These are phyloP conservation scores for Tanaodytes sp. DNA, from an alignment of 2,888 invertebrate genomes.

Conservation along the genomic window DNA sequence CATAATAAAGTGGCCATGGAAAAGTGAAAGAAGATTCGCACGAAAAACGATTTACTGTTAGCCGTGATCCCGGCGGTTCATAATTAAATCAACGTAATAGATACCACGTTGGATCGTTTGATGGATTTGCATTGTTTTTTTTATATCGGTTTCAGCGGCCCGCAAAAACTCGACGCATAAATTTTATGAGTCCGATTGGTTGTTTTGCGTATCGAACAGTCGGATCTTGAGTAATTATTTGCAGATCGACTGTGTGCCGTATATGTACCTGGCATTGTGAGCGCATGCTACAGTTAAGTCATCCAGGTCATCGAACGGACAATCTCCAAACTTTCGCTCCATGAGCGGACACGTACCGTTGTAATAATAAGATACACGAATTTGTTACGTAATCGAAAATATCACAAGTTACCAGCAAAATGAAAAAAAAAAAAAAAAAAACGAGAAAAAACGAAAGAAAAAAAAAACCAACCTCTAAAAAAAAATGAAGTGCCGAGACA, in stretches of 20 bases:
- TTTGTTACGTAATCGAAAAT: constrained; percentile 44
- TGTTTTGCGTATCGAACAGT: constrained; percentile 44
- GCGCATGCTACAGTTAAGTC: constrained; percentile 50
- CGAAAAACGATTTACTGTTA: constrained; percentile 18
- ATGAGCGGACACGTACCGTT: constrained; percentile 55
- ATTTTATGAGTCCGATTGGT: constrained; percentile 36
- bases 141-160: background rate
- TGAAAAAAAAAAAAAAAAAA: constrained; percentile 36
- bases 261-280: constrained; percentile 44
- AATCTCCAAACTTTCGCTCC: constrained; percentile 57
- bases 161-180: constrained; percentile 33
- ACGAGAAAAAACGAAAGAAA: too few species aligned
- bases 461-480: too few species aligned
- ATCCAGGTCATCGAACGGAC: constrained; percentile 53
- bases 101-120: constrained; percentile 37
- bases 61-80: background rate
- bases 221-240: constrained; percentile 50
- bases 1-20: too few species aligned
- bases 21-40: too few species aligned
- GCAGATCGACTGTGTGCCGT: constrained; percentile 34
- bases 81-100: constrained; percentile 43
- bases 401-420: constrained; percentile 43
- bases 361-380: constrained; percentile 46
- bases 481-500: too few species aligned
- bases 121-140: constrained; percentile 41